Conservation (phyloP, 2,113 vertebrate species). For the Sander lucioperca region DNA sequence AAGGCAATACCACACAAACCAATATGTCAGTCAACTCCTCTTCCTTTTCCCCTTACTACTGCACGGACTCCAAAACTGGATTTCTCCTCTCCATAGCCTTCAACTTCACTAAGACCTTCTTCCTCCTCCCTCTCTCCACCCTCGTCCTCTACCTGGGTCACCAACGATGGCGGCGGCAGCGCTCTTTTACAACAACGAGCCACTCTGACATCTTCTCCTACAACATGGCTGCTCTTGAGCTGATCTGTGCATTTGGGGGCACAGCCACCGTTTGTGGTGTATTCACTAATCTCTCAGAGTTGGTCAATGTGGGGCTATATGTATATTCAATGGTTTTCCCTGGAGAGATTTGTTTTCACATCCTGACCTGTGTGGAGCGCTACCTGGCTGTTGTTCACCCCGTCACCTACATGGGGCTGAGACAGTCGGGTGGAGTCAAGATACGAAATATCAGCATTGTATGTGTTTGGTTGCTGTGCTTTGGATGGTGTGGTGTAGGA, state of each 20-base stretch:
- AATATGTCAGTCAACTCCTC: not conserved
- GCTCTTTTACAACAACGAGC: not conserved
- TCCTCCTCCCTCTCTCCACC: conserved; percentile 5
- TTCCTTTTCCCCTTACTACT: not conserved
- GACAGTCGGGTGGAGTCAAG: not conserved
- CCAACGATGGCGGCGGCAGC: not conserved
- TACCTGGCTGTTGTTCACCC: conserved; percentile 60
- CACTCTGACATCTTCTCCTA: conserved; percentile 47
- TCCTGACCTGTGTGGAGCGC: conserved; percentile 45
- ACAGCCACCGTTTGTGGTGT: too few species aligned
- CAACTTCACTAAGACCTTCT: not conserved
- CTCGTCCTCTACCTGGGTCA: conserved; percentile 16
- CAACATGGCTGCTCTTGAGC: too few species aligned
- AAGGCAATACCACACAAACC: not conserved
- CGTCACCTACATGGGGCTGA: conserved; percentile 26
- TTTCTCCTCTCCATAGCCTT: fast-evolving
- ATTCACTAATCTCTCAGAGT: fast-evolving
- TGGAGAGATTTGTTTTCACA: not conserved
- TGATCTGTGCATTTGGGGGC: too few species aligned
- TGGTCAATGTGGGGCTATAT: fast-evolving
- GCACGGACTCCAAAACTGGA: fast-evolving
- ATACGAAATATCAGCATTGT: conserved; percentile 23
- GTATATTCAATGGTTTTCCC: fast-evolving
- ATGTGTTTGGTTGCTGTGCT: conserved; percentile 22
- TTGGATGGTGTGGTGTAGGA: fast-evolving